Percentiles rank a stretch among this genome's conserved stretches.
phyloP scores from a whole-genome alignment of 2,113 vertebrate genomes.

The Catharus bicknelli region DNA sequence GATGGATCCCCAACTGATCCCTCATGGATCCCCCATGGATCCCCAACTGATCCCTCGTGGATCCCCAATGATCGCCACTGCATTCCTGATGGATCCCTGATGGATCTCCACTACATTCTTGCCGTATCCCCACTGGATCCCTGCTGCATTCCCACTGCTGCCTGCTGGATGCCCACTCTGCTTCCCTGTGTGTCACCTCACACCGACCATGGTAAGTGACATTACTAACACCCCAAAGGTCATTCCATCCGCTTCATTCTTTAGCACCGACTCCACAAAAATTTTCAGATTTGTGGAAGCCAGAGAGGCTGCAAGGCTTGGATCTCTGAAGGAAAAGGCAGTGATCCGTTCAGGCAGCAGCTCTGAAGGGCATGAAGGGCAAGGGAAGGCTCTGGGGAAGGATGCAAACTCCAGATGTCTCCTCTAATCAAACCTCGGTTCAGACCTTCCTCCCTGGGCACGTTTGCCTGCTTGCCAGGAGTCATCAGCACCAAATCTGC shows the following conservation, averaged over 20 bases:
- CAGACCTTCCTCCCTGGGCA: background rate
- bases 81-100: fast-evolving
- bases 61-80: fast-evolving
- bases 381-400: background rate
- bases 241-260: fast-evolving
- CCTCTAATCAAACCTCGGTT: background rate
- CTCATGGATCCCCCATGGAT: fast-evolving
- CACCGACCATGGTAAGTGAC: fast-evolving
- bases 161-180: fast-evolving
- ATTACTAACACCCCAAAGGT: fast-evolving
- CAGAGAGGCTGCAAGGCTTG: background rate
- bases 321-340: background rate
- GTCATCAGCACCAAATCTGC: background rate
- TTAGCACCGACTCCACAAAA: background rate
- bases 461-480: background rate
- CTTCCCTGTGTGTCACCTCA: background rate
- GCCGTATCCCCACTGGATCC: fast-evolving
- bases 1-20: fast-evolving
- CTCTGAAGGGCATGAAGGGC: background rate
- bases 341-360: background rate
- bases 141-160: fast-evolving
- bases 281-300: background rate
- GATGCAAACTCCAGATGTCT: background rate
- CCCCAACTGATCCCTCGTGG: fast-evolving
- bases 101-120: fast-evolving